phyloP scores from a whole-genome alignment of 37 sponge, comb jelly and placozoan species.

The Agelas oroides region DNA sequence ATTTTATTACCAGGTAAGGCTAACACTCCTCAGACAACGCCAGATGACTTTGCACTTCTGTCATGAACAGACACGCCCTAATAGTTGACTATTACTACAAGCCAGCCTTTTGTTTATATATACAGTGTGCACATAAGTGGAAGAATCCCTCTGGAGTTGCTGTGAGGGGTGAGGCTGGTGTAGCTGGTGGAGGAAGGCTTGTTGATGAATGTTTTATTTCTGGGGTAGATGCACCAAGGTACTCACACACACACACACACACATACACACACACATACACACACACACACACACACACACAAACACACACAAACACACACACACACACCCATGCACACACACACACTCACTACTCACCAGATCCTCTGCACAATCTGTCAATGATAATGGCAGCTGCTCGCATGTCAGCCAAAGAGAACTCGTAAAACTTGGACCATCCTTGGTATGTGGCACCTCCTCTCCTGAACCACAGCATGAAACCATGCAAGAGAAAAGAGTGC shows the following conservation, averaged over 20 bases:
- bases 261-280: too few species aligned
- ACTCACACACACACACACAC: too few species aligned
- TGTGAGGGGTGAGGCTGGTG: too few species aligned
- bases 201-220: too few species aligned
- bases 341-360: neutral
- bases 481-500: slow-evolving; percentile 94
- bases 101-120: too few species aligned
- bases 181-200: neutral
- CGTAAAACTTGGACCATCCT: slow-evolving; percentile 99
- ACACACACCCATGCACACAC: neutral
- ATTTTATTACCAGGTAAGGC: slow-evolving; percentile 23
- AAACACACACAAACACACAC: neutral
- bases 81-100: too few species aligned
- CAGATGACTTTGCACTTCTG: too few species aligned
- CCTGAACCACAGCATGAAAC: slow-evolving; percentile 99
- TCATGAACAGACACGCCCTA: too few species aligned
- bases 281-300: slow-evolving; percentile 5
- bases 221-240: too few species aligned
- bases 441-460: slow-evolving; percentile 93
- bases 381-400: slow-evolving; percentile 85
- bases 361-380: slow-evolving; percentile 62
- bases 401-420: slow-evolving; percentile 94
- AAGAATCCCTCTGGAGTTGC: too few species aligned
- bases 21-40: too few species aligned
- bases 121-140: too few species aligned